A percentile compares a stretch with the other conserved stretches of the same genome.
Conservation (phyloP, 2,113 vertebrate species). For the Apteryx owenii region DNA sequence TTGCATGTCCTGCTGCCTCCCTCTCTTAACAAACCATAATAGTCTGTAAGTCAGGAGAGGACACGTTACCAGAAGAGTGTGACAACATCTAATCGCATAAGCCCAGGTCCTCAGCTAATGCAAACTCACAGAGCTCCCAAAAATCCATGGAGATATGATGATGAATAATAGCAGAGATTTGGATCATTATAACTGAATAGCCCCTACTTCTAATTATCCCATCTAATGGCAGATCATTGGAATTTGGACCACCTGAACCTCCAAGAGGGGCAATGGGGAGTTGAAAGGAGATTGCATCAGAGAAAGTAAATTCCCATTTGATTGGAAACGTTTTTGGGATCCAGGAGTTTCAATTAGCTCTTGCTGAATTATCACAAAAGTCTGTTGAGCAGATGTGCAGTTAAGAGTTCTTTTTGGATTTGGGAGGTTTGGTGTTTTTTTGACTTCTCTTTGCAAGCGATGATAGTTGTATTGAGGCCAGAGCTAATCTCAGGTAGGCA, state of each 20-base stretch:
- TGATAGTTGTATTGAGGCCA: not conserved
- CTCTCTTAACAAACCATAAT: not conserved
- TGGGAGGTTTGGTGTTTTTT: not conserved
- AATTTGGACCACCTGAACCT: conserved; percentile 4
- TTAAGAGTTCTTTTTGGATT: not conserved
- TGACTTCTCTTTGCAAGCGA: not conserved
- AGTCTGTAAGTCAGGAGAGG: not conserved
- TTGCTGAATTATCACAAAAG: conserved; percentile 30
- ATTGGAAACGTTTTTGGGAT: conserved; percentile 1
- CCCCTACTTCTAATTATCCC: conserved; percentile 4
- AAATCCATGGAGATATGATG: not conserved
- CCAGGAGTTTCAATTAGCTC: conserved; percentile 43
- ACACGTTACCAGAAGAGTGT: conserved; percentile 24
- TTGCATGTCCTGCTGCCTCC: not conserved
- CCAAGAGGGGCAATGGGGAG: not conserved
- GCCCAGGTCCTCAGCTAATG: conserved; percentile 43
- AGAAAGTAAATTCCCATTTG: conserved; percentile 37
- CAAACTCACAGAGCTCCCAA: conserved; percentile 43
- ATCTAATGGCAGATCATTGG: conserved; percentile 43
- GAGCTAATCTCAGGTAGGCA: not conserved
- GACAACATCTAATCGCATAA: conserved; percentile 44
- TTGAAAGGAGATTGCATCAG: conserved; percentile 15
- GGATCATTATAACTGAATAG: not conserved
- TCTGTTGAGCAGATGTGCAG: conserved; percentile 41
- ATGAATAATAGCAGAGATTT: conserved; percentile 22